These are phyloP conservation scores for Microchirus variegatus DNA, from an alignment of 2,797 vertebrate genomes.

Conservation along the genomic window DNA sequence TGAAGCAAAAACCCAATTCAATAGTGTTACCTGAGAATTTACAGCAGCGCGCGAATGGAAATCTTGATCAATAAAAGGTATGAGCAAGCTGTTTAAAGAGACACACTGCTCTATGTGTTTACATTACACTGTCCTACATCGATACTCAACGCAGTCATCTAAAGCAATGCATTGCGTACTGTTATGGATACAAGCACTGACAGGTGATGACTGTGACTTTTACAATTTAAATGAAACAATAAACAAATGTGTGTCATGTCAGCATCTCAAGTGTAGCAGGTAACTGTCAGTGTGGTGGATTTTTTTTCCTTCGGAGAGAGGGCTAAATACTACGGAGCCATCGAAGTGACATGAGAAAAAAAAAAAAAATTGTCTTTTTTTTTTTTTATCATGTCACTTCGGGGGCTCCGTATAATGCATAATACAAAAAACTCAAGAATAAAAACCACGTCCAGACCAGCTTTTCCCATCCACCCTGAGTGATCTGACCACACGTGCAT, in stretches of 20 bases:
- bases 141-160: conserved; percentile 25
- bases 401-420: no score
- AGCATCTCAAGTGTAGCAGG: conserved; percentile 26
- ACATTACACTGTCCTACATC: conserved; percentile 1
- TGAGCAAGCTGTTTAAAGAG: conserved; percentile 23
- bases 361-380: no score
- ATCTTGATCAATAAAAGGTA: conserved; percentile 8
- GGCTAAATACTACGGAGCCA: no score
- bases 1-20: conserved; percentile 18
- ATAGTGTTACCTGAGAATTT: conserved; percentile 1
- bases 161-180: conserved; percentile 32
- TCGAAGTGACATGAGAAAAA: no score
- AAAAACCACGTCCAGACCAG: conserved; percentile 2
- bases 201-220: conserved; percentile 39
- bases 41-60: conserved; percentile 5
- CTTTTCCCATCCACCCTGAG: no score
- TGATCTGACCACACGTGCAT: no score
- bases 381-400: no score
- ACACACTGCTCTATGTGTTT: conserved; percentile 13
- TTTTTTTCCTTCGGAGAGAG: background rate
- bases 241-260: conserved; percentile 52
- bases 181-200: conserved; percentile 39
- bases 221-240: conserved; percentile 54
- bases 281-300: conserved; percentile 8
- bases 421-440: no score